These are phyloP conservation scores for Isichthys henryi DNA, from an alignment of 2,113 vertebrate genomes.

Conservation along the genomic window DNA sequence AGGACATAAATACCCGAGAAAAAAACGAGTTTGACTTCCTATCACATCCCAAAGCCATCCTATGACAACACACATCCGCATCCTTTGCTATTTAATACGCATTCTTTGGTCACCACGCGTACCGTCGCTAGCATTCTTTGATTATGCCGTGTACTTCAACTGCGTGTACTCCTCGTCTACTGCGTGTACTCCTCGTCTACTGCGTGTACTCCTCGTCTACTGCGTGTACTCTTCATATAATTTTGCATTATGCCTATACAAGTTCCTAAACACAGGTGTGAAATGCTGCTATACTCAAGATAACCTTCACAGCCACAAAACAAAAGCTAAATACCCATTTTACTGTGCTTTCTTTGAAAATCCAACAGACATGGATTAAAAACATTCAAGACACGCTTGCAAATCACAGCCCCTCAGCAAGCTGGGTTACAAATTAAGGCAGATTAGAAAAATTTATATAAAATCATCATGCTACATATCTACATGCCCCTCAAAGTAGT, in stretches of 20 bases:
- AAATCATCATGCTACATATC: conserved; percentile 28
- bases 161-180: not conserved
- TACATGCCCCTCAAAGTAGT: not conserved
- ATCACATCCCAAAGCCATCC: not conserved
- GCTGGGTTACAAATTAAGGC: not conserved
- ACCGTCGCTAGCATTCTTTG: not conserved
- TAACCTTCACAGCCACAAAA: not conserved
- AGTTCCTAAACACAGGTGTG: not conserved
- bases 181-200: too few relatives aligned
- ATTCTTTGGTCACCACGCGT: not conserved
- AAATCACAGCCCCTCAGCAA: not conserved
- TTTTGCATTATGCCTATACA: not conserved
- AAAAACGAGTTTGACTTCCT: not conserved
- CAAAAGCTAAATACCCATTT: not conserved
- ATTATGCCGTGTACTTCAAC: not conserved
- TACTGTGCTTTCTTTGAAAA: not conserved
- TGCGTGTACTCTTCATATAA: not conserved
- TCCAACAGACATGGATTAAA: not conserved
- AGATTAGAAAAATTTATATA: conserved; percentile 5
- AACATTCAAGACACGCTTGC: not conserved
- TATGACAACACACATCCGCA: not conserved
- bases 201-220: too few relatives aligned
- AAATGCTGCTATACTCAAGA: not conserved
- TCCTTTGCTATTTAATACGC: not conserved
- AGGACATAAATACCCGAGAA: not conserved